Base-by-base conservation (phyloP, 1,140 invertebrate species). In the Anthonomus grandis region DNA sequence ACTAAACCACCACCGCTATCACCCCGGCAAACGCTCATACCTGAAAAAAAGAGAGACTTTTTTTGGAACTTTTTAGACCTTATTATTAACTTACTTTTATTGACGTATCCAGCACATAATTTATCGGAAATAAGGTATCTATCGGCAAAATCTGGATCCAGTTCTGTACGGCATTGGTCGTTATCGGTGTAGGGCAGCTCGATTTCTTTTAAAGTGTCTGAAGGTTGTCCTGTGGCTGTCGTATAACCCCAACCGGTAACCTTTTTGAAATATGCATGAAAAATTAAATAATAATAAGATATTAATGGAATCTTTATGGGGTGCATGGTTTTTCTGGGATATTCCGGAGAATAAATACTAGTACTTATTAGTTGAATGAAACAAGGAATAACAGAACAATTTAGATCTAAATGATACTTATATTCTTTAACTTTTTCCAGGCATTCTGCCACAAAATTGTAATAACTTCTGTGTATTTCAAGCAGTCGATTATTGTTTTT, bases 231-330 rank as follows among this genome's bases (percentile, higher is more conserved):
- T 13, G 36, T 41, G 15, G 34, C 19, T 48, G 21, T 36, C 10
- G 65, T 67, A 51, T 52, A 66, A 12, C 66, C 64, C 64, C 64
- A 67, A 9, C 66, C 66, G 13, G 64, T 64, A 3, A 67, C 53
- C 65, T 67, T n/a, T n/a, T n/a, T n/a, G n/a, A n/a, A n/a, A n/a
- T n/a, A n/a, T n/a, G n/a, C n/a, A n/a, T n/a, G n/a, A n/a, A n/a
- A n/a, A n/a, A n/a, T 13, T 15, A 41, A 15, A 41, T 8, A 41
- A 18, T 9, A 18, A 18, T n/a, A 9, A n/a, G 13, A 41, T 13
- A 41, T 9, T 8, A 41, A 41, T 9, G 6, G 5, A 8, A 41
- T 15, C 17, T 41, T 41, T 18, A 6, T 8, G 6, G 6, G 27
- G 6, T 6, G 6, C n/a, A 8, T 6, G 27, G 6, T 31, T 31